Evolutionary conservation across 2,113 vertebrate genomes (phyloP), one percentile per base, ranked within the genome.

Genomic region (Cottus gobio): DNA sequence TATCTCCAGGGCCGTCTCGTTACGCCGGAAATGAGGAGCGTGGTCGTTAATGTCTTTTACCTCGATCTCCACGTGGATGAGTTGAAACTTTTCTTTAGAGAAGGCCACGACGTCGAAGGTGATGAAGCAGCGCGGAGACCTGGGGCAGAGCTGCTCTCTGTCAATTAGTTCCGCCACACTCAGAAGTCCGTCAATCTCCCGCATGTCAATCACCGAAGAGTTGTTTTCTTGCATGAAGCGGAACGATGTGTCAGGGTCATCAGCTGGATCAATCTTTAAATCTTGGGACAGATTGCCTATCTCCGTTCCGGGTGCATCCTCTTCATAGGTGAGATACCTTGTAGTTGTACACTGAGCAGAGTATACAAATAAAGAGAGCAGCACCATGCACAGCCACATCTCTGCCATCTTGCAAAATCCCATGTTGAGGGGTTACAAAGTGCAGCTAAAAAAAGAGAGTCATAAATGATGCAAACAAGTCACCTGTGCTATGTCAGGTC

Each of bases 21-120:
- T 92, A 13, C 65, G 87, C 1, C 75, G 37, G 11, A 95, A 95
- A 1, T 30, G 42, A 0, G 94, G 93, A 2, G 90, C 67, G 74
- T 95, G 92, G 62, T 95, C 96, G 70, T 95, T 96, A 39, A 95
- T 91, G 80, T 95, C 93, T 66, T 73, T 86, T 9, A 93, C 93
- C 75, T 95, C 94, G 20, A 96, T 90, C 87, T 96, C 95, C 4
- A 96, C 94, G 61, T 95, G 95, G 62, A 96, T 93, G 20, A 95
- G 92, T 16, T 95, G 93, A 60, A 95, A 96, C 90, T 94, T 95
- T 60, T 94, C 95, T 24, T 85, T 85, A 18, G 93, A 93, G 71
- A 93, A 91, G 65, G 92, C 93, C 63, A 96, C 94, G 13, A 93
- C 83, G 85, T 96, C 93, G 68, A 96, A 95, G 62, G 91, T 61